Evolutionary conservation across 2,113 vertebrate genomes (phyloP).

Genomic region (Saguinus imperator): DNA sequence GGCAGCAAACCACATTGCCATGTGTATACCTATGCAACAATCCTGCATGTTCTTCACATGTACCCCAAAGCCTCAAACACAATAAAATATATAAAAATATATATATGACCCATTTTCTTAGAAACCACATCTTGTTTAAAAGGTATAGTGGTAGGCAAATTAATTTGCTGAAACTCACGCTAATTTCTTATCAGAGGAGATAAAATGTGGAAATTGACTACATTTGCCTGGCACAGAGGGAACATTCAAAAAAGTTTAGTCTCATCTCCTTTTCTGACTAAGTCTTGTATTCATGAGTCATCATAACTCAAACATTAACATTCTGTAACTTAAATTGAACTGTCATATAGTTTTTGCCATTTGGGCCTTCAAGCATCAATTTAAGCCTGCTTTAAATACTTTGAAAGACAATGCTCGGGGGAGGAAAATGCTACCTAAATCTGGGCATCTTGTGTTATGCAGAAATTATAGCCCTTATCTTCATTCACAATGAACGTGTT

Average conservation of each 20-base stretch:
- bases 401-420: neutral
- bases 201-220: neutral
- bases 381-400: neutral
- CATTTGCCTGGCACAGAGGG: neutral
- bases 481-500: neutral
- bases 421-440: neutral
- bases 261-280: neutral
- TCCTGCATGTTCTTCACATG: too few species aligned
- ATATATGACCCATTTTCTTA: neutral
- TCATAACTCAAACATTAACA: neutral
- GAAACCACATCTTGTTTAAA: neutral
- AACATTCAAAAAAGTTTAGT: neutral
- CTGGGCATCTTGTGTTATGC: neutral
- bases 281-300: neutral
- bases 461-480: neutral
- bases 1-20: too few species aligned
- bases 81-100: too few species aligned
- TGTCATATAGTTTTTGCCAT: neutral
- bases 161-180: neutral
- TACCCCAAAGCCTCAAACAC: too few species aligned
- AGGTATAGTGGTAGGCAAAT: neutral
- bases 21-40: too few species aligned
- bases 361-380: neutral
- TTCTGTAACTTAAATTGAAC: neutral
- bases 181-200: neutral